Conservation (phyloP, 2,797 vertebrate species). For the Valencia hispanica region DNA sequence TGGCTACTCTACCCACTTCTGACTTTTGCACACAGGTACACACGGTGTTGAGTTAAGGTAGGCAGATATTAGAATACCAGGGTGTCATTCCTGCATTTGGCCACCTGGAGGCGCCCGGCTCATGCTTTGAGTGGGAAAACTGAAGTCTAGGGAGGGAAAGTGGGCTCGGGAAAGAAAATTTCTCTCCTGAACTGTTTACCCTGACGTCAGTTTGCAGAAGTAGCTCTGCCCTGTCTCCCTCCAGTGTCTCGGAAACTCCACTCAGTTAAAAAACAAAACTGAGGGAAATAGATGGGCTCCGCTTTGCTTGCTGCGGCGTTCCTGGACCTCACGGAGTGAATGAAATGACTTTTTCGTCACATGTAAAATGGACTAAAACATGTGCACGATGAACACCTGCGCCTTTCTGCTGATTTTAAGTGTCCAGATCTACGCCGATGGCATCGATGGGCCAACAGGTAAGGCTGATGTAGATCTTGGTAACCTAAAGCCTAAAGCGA, state of each 20-base stretch:
- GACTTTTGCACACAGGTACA: background rate
- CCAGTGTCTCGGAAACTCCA: conserved; percentile 73
- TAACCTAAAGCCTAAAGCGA: conserved; percentile 5
- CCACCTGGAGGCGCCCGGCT: conserved; percentile 79
- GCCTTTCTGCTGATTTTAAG: conserved; percentile 82
- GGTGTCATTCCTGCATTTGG: conserved; percentile 1
- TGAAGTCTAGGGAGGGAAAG: conserved; percentile 60
- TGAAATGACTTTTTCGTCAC: conserved; percentile 72
- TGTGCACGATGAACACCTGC: conserved; percentile 83
- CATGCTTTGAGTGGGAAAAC: conserved; percentile 42
- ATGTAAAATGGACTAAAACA: conserved; percentile 82
- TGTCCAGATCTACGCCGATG: conserved; percentile 84
- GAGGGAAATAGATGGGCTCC: conserved; percentile 68
- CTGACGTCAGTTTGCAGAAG: conserved; percentile 84
- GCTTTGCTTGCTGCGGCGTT: conserved; percentile 52
- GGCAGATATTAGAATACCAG: conserved; percentile 18
- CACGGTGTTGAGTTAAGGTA: conserved; percentile 6
- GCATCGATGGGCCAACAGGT: conserved; percentile 87
- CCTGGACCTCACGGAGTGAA: conserved; percentile 67
- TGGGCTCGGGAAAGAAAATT: conserved; percentile 71
- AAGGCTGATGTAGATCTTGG: conserved; percentile 48
- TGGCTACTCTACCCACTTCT: too few species aligned
- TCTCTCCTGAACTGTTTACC: conserved; percentile 81
- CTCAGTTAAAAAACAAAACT: conserved; percentile 56
- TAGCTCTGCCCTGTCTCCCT: conserved; percentile 74